phyloP scores from a whole-genome alignment of 2,113 vertebrate species.

The Paratilapia polleni region DNA sequence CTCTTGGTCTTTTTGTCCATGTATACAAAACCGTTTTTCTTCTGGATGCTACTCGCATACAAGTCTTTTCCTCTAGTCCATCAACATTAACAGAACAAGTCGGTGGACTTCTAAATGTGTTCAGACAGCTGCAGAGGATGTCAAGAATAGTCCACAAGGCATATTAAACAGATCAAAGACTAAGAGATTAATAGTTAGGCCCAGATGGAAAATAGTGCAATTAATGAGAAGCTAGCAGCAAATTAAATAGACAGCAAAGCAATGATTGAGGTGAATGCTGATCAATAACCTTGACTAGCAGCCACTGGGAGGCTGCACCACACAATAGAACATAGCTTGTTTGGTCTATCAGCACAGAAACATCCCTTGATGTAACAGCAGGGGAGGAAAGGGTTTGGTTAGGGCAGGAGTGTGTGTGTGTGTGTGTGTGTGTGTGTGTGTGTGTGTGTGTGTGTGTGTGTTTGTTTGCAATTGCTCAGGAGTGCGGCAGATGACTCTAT shows the following conservation, averaged over 20 bases:
- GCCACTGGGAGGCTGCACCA: conserved; percentile 52
- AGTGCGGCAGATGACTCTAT: no score
- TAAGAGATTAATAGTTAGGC: conserved; percentile 65
- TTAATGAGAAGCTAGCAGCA: conserved; percentile 66
- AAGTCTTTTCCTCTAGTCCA: neutral
- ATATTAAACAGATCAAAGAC: conserved; percentile 69
- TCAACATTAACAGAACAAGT: conserved; percentile 11
- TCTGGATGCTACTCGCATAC: neutral
- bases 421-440: neutral
- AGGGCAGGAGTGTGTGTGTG: neutral
- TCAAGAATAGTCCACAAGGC: conserved; percentile 55
- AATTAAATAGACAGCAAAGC: conserved; percentile 71
- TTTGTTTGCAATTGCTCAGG: no score
- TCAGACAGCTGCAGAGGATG: conserved; percentile 44
- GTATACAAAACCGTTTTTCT: neutral
- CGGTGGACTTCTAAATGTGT: conserved; percentile 36
- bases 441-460: no score
- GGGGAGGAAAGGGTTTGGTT: neutral
- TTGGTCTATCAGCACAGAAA: conserved; percentile 37
- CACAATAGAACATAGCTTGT: conserved; percentile 36
- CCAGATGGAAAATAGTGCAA: conserved; percentile 61
- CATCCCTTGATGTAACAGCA: conserved; percentile 29
- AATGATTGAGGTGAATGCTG: conserved; percentile 68
- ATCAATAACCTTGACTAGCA: conserved; percentile 74
- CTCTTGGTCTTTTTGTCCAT: neutral